Evolutionary conservation across 1,140 invertebrate species (phyloP).

Genomic region (Pinna nobilis): DNA sequence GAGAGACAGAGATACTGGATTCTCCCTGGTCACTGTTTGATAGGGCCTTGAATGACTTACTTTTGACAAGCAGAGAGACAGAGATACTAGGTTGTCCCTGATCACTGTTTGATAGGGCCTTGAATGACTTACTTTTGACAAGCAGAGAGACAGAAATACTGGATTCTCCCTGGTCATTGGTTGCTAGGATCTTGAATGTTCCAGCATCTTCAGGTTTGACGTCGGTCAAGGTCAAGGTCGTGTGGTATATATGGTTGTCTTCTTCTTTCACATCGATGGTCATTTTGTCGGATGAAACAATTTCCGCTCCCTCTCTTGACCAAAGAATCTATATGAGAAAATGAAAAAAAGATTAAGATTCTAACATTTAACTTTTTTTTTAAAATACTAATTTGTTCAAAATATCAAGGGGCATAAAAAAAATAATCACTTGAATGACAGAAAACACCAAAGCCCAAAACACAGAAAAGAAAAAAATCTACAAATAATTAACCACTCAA

Average conservation of each 20-base stretch:
- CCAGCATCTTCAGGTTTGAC: slow-evolving; percentile 96
- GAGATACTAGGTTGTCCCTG: too few relatives aligned
- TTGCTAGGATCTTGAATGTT: slow-evolving; percentile 94
- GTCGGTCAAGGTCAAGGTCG: slow-evolving; percentile 82
- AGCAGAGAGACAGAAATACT: slow-evolving; percentile 73
- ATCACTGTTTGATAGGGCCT: too few relatives aligned
- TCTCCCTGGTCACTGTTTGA: slow-evolving; percentile 82
- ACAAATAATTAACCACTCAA: too few relatives aligned
- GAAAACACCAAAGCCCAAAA: too few relatives aligned
- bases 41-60: slow-evolving; percentile 89
- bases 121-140: slow-evolving; percentile 74
- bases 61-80: background rate
- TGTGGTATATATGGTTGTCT: slow-evolving; percentile 44
- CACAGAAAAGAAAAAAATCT: too few relatives aligned
- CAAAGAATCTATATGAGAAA: slow-evolving; percentile 53
- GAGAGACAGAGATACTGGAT: slow-evolving; percentile 72
- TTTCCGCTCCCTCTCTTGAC: slow-evolving; percentile 42
- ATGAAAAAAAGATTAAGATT: too few relatives aligned
- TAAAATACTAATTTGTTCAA: too few relatives aligned
- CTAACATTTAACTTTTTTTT: too few relatives aligned
- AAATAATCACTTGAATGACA: too few relatives aligned
- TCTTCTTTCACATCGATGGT: slow-evolving; percentile 52
- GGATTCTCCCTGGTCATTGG: slow-evolving; percentile 78
- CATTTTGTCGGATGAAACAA: slow-evolving; percentile 23
- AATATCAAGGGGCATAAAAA: too few relatives aligned